A percentile compares a stretch with the other conserved stretches of the same genome.
phyloP scores from a whole-genome alignment of 2,113 vertebrate genomes.

The Cichladusa arquata region DNA sequence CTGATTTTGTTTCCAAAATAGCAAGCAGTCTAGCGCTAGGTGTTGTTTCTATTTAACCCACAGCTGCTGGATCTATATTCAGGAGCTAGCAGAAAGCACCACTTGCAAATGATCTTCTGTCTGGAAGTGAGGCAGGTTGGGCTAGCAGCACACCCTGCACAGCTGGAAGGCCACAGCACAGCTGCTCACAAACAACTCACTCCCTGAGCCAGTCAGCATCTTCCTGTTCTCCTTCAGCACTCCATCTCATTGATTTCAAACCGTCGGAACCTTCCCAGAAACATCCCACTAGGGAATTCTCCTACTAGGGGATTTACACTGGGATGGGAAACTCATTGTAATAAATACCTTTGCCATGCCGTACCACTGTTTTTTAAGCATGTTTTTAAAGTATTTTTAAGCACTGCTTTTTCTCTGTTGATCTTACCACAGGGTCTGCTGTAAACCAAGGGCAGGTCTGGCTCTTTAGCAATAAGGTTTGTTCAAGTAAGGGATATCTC shows the following conservation, averaged over 20 bases:
- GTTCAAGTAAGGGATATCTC: background rate
- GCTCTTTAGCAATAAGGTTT: background rate
- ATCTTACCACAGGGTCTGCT: background rate
- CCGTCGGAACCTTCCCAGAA: background rate
- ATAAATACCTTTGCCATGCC: background rate
- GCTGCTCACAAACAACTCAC: background rate
- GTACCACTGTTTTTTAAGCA: background rate
- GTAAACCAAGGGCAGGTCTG: background rate
- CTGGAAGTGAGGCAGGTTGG: background rate
- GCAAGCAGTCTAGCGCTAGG: background rate
- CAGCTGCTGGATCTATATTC: accelerated
- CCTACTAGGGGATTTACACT: background rate
- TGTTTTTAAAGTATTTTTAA: too few relatives aligned
- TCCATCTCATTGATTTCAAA: background rate
- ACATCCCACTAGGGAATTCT: background rate
- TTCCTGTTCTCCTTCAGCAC: accelerated
- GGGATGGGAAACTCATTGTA: background rate
- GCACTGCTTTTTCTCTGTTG: background rate
- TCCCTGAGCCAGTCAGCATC: background rate
- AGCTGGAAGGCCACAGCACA: background rate
- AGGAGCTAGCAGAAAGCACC: background rate
- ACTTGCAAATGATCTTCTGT: background rate
- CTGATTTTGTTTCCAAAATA: background rate
- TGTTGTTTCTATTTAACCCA: background rate
- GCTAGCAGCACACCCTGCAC: background rate